Base-by-base conservation (phyloP, 2,888 invertebrate genomes). In the Tipula vernalis region DNA sequence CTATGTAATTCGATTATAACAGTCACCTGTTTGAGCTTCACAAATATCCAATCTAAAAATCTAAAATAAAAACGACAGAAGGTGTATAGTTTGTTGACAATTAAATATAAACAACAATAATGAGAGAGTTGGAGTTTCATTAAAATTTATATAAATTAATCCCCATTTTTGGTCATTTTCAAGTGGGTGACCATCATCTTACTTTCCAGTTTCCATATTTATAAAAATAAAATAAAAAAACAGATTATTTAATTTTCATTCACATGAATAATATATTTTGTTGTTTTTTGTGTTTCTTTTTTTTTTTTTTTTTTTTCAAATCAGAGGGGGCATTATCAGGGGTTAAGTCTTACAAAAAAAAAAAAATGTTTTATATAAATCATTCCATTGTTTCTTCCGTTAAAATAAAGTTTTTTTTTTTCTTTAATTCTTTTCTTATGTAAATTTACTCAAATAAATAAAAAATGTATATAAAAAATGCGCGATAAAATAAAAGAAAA, bases 161-260 rank as follows among this genome's bases (percentile, higher is more conserved):
- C 10, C 18, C 71, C 71, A 57, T 71, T 71, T 71, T 71, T 71
- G 71, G 71, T 71, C 71, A 71, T 71, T 28, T 8, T 71, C 71
- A 71, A 71, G 71, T 71, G 71, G 71, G 71, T 71, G 71, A 71
- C 71, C 71, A 71, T 71, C 71, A 71, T 71, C 71, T 71, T 71
- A 71, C 71, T 71, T 71, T 71, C 71, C 71, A 71, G 71, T 71
- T 71, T 71, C 71, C 71, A 71, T 71, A 71, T 71, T 71, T 71
- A 71, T 28, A 71, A 71, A 10, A 28, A 4, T n/a, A 47, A 2
- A 42, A 42, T 10, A 44, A 1, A 5, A 12, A 3, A 71, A 71
- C 28, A 71, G 28, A 71, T 71, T 28, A 71, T 71, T 28, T 71
- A 12, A 28, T 71, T 71, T 71, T 71, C 71, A 71, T 71, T 71